Percentiles rank a stretch among this genome's conserved stretches.
phyloP scores from a whole-genome alignment of 2,113 vertebrate species.

The Myrmecobius fasciatus region DNA sequence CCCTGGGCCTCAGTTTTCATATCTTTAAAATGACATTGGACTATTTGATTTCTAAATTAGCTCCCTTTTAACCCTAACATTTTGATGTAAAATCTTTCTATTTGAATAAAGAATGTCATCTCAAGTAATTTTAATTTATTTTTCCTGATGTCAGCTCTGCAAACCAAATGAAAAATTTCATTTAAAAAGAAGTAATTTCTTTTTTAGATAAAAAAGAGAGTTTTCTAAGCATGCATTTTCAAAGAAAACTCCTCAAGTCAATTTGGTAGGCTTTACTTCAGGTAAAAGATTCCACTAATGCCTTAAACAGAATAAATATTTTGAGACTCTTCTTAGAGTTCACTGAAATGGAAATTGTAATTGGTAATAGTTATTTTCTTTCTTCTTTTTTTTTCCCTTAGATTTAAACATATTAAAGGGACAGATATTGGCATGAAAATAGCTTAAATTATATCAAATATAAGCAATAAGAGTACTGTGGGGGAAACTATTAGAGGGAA shows the following conservation, averaged over 20 bases:
- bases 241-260: neutral
- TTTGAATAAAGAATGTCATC: neutral
- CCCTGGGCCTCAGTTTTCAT: too few species aligned
- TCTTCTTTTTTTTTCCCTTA: neutral
- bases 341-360: neutral
- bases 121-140: neutral
- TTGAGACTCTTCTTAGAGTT: neutral
- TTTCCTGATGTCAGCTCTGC: neutral
- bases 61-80: neutral
- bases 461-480: neutral
- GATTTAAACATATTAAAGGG: neutral
- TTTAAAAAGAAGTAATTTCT: neutral
- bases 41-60: neutral
- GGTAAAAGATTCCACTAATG: neutral
- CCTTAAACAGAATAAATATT: neutral
- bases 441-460: slow-evolving; percentile 22
- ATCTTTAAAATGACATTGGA: neutral
- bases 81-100: neutral
- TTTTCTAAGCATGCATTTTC: slow-evolving; percentile 17
- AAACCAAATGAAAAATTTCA: neutral
- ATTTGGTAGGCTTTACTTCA: slow-evolving; percentile 1
- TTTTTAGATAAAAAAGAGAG: neutral
- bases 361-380: neutral
- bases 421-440: slow-evolving; percentile 3
- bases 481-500: slow-evolving; percentile 24